Conservation (phyloP, 2,888 invertebrate genomes). For the Protophormia terraenovae region DNA sequence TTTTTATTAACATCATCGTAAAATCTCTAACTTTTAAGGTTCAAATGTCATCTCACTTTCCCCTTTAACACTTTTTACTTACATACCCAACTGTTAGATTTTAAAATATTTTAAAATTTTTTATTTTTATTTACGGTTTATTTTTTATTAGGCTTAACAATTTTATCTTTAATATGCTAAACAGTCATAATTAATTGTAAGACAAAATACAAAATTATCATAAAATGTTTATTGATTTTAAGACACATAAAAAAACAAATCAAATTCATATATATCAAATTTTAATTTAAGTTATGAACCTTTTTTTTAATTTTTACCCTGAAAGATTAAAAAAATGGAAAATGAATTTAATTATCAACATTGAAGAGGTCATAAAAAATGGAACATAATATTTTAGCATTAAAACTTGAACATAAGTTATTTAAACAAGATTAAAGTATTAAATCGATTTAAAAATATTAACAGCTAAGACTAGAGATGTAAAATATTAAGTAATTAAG, state of each 20-base stretch:
- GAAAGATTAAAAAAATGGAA: background rate
- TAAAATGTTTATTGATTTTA: conserved; percentile 47
- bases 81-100: background rate
- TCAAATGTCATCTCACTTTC: background rate
- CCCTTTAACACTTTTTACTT: background rate
- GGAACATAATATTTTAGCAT: background rate
- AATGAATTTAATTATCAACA: background rate
- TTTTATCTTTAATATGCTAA: conserved; percentile 30
- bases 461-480: too few relatives aligned
- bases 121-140: background rate
- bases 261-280: conserved; percentile 33
- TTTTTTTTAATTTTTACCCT: conserved; percentile 17
- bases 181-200: conserved; percentile 51
- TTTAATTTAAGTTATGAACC: conserved; percentile 5
- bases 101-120: background rate
- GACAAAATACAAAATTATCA: conserved; percentile 26
- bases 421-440: background rate
- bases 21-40: too few relatives aligned
- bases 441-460: background rate
- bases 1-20: background rate
- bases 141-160: conserved; percentile 16
- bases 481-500: too few relatives aligned
- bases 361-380: background rate
- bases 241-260: conserved; percentile 21
- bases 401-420: background rate